Evolutionary conservation across 2,113 vertebrate genomes (phyloP).

Genomic region (Eulacestoma nigropectus): DNA sequence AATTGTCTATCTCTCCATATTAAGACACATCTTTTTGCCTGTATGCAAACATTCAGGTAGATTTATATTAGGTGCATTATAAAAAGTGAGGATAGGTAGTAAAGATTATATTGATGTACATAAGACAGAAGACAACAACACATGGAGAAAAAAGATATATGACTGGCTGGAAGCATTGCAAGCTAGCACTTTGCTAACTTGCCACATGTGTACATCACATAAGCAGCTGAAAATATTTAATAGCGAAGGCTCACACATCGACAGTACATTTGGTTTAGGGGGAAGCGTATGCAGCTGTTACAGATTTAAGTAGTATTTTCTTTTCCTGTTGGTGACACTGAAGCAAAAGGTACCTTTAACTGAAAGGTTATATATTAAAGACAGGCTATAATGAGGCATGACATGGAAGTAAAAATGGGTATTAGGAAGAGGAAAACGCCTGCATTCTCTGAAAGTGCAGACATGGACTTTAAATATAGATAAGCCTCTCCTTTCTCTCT

Average conservation of each 20-base stretch:
- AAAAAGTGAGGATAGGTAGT: slow-evolving; percentile 19
- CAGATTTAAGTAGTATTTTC: slow-evolving; percentile 34
- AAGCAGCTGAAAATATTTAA: slow-evolving; percentile 57
- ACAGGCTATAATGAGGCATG: neutral
- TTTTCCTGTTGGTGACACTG: slow-evolving; percentile 19
- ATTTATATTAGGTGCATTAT: slow-evolving; percentile 36
- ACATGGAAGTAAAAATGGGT: neutral
- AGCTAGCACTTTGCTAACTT: slow-evolving; percentile 50
- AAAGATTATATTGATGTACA: slow-evolving; percentile 41
- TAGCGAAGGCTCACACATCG: slow-evolving; percentile 5
- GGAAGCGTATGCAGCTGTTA: neutral
- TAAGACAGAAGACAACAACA: slow-evolving; percentile 47
- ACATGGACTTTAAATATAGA: neutral
- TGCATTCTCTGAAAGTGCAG: neutral
- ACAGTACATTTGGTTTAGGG: neutral
- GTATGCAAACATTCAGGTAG: slow-evolving; percentile 31
- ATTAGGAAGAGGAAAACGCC: neutral
- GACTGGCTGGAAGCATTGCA: slow-evolving; percentile 53
- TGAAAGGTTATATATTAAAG: slow-evolving; percentile 3
- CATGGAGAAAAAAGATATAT: slow-evolving; percentile 54
- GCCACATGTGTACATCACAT: slow-evolving; percentile 47
- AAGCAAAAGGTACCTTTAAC: neutral
- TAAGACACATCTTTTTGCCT: neutral
- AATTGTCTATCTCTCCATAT: neutral
- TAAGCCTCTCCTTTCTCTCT: neutral